A percentile compares a stretch with the other conserved stretches of the same genome.
phyloP scores from a whole-genome alignment of 2,113 vertebrate genomes.

The Parotia lawesii region DNA sequence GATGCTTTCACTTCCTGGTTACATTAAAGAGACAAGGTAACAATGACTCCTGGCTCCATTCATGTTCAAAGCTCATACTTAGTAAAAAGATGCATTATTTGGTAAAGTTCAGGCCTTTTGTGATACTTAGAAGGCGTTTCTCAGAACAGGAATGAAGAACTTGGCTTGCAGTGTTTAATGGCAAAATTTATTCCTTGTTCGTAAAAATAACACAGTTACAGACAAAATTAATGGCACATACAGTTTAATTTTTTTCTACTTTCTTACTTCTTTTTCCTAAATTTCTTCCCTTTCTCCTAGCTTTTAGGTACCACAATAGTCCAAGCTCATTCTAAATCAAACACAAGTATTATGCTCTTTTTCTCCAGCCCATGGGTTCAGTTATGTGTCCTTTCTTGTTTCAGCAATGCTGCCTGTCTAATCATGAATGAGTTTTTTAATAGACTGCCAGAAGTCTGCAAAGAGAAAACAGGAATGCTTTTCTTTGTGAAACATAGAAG shows the following conservation, averaged over 20 bases:
- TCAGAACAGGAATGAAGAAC: not conserved
- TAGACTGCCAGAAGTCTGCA: not conserved
- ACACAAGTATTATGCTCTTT: not conserved
- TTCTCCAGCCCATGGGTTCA: not conserved
- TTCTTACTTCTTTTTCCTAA: not conserved
- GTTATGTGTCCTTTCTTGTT: not conserved
- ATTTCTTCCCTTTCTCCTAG: not conserved
- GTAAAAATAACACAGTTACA: not conserved
- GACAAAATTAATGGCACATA: not conserved
- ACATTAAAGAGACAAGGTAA: not conserved
- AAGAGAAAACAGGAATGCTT: not conserved
- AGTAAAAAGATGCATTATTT: not conserved
- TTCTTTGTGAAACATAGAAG: not conserved
- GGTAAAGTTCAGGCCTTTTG: not conserved
- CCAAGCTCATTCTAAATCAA: not conserved
- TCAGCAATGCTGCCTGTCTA: not conserved
- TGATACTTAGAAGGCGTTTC: not conserved
- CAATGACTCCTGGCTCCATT: not conserved
- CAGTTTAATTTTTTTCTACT: not conserved
- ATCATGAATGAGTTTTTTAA: not conserved
- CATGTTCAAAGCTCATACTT: not conserved
- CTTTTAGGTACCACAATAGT: not conserved
- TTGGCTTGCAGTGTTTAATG: not conserved
- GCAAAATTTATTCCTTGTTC: not conserved
- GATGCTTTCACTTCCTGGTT: not conserved